Base-by-base conservation (phyloP, 2,888 invertebrate genomes). In the Orthosia cruda region DNA sequence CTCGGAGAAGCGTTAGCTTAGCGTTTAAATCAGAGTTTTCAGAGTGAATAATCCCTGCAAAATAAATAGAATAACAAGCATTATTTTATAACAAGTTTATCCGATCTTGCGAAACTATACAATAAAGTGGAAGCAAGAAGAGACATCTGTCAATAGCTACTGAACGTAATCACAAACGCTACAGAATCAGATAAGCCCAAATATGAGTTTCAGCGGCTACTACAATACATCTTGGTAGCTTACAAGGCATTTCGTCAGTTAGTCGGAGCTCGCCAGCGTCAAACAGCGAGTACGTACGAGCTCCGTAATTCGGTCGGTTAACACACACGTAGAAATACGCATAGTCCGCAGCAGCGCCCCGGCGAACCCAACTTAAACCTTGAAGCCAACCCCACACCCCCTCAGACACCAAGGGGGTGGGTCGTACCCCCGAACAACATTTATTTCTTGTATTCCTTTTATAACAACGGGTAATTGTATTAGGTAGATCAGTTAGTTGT, bases 281-380 rank as follows among this genome's bases (percentile, higher is more conserved):
- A 71, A 80, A 77, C 84, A 75, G 32, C 57, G 32, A 52, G 65
- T 74, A 68, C 73, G 76, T 79, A 67, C 61, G 70, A 71, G 64
- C 78, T 59, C 65, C 80, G 81, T 82, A 90, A 91, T 91, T 93
- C 82, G 76, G 87, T 61, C 86, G 90, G 89, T 84, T 90, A 90
- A 87, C 72, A 88, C 50, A 86, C 88, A 90, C 89, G 90, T 93
- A 89, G 91, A 93, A 92, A 91, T 94, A 95, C 95, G 95, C 95
- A 95, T 94, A 93, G 94, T 91, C 92, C 95, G 95, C 95, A 95
- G 92, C 94, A 95, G 93, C 93, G 92, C 87, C 91, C 91, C 89
- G 89, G 86, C 89, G 85, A 86, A 89, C 84, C 88, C 90, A 92
- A 92, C 90, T 89, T 91, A 92, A 93, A 92, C 92, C 93, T 91